These are phyloP conservation scores for Drosophila lacicola DNA, from an alignment of 2,888 invertebrate species.

Conservation along the genomic window DNA sequence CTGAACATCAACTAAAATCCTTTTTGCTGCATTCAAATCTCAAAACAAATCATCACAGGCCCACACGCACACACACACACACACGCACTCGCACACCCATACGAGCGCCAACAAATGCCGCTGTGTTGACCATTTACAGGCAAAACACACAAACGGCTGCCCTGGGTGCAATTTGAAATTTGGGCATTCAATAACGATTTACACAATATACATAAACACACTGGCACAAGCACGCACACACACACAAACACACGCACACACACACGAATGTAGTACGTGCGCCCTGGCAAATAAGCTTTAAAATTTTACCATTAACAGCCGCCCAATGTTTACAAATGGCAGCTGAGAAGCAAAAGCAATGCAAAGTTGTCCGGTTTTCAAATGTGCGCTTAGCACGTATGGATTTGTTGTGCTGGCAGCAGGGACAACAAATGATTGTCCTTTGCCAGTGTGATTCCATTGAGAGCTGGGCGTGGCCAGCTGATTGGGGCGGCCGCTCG, in stretches of 20 bases:
- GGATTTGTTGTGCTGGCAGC: constrained; percentile 39
- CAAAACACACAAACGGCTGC: constrained; percentile 60
- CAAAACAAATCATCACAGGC: constrained; percentile 60
- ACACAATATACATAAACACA: constrained; percentile 38
- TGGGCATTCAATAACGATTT: constrained; percentile 76
- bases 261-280: constrained; percentile 34
- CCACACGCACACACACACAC: constrained; percentile 15
- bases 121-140: constrained; percentile 56
- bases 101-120: constrained; percentile 25
- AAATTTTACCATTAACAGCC: constrained; percentile 64
- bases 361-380: constrained; percentile 25
- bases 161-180: constrained; percentile 74
- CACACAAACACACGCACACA: background rate
- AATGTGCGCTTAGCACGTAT: constrained; percentile 60
- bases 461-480: background rate
- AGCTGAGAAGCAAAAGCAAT: constrained; percentile 27
- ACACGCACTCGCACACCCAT: background rate
- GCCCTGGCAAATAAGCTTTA: constrained; percentile 63
- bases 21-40: constrained; percentile 54
- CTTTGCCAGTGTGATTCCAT: background rate
- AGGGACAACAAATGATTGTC: constrained; percentile 33
- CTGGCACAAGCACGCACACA: constrained; percentile 2
- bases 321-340: constrained; percentile 63
- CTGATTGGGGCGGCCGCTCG: constrained; percentile 17
- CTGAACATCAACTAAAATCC: constrained; percentile 47